Evolutionary conservation across 2,888 invertebrate genomes (phyloP).

Genomic region (Theretra japonica): DNA sequence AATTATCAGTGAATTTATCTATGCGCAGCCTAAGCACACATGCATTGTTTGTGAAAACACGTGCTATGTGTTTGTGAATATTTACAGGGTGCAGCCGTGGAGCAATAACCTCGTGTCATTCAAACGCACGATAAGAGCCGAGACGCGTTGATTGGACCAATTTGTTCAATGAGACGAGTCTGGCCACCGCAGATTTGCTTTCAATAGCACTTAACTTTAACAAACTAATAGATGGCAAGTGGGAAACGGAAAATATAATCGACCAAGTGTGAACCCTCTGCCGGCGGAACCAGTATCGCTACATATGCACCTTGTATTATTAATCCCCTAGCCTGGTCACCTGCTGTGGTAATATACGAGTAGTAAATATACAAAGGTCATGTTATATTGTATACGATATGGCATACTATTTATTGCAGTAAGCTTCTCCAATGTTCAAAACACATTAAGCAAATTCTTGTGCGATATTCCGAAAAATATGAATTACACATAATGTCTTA

Average conservation of each 20-base stretch:
- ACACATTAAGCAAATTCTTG: no score
- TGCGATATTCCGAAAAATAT: no score
- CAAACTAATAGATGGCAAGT: background rate
- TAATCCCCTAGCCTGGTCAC: no score
- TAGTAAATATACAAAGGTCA: no score
- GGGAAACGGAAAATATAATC: background rate
- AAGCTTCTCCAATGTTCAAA: no score
- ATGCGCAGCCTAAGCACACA: background rate
- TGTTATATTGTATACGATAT: no score
- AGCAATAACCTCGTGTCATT: slow-evolving; percentile 43
- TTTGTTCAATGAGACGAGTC: slow-evolving; percentile 15
- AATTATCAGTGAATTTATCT: background rate
- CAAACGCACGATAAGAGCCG: slow-evolving; percentile 34
- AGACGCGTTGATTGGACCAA: slow-evolving; percentile 23
- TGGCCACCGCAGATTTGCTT: slow-evolving; percentile 7
- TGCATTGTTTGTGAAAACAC: background rate
- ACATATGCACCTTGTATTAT: background rate
- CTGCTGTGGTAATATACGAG: no score
- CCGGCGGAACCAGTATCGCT: background rate
- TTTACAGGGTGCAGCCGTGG: slow-evolving; percentile 32
- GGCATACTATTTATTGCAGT: no score
- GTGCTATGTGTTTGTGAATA: background rate
- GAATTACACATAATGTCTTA: no score
- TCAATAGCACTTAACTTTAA: background rate
- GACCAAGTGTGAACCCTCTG: background rate